Evolutionary conservation across 2,797 vertebrate genomes (phyloP), one percentile per base, ranked within the genome.

Genomic region (Discoglossus pictus): DNA sequence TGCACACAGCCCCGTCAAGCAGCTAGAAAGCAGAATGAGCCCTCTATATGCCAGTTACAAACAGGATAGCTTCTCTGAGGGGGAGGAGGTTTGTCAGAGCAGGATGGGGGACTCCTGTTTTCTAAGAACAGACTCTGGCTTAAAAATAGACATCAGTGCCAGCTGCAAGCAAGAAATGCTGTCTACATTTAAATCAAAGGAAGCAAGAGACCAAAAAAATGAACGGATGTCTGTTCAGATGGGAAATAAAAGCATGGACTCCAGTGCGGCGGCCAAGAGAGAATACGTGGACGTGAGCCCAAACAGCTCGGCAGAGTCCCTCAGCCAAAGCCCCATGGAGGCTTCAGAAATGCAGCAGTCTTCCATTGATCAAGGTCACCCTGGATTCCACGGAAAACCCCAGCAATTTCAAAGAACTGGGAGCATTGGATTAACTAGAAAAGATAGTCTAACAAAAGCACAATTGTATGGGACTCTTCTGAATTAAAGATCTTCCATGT

Each of bases 361-460:
- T 87, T 90, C 90, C 71, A 86, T 83, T 56, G 91, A 91, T 9
- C 84, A 88, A 85, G 92, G 93, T 0, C 91, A 90, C 2, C 62
- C 84, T 0, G 83, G 89, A 50, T 86, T 89, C 51, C 93, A 89
- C 76, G 90, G 91, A 77, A 91, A 91, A 55, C 92, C 91, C 74
- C 89, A 90, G 59, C 91, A 91, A 84, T 92, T 93, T 81, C 92
- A 95, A 75, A 90, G 93, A 88, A 92, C 92, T 82, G 93, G 91
- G 64, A 92, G 90, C 76, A 87, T 91, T 0, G 93, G 96, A 74
- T 88, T 99, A 74, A 95, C 90, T 36, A 92, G 96, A 68, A 99
- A 99, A 82, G 96, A 98, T 86, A 99, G 95, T 80, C 91, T 99
- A 75, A 99, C 94, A 60, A 98, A 97, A 87, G 96, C 97, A 67